These are phyloP conservation scores for Drosophila recens DNA, from an alignment of 2,888 invertebrate species.

Conservation along the genomic window DNA sequence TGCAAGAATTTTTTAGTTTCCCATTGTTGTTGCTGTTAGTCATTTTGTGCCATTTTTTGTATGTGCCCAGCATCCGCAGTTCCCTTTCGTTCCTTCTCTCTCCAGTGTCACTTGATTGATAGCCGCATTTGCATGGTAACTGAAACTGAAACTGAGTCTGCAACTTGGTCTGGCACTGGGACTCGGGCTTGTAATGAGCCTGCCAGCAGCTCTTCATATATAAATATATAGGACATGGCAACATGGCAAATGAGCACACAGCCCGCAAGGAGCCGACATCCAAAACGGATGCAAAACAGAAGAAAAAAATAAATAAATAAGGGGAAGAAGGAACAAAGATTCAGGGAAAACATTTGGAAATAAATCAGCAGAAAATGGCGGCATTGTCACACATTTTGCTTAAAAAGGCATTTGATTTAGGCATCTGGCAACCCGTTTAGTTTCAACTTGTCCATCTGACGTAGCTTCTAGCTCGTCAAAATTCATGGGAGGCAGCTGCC, in stretches of 20 bases:
- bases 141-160: slow-evolving; percentile 38
- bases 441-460: slow-evolving; percentile 24
- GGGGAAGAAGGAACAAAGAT: slow-evolving; percentile 13
- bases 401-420: slow-evolving; percentile 64
- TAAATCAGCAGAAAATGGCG: slow-evolving; percentile 72
- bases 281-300: slow-evolving; percentile 34
- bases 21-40: slow-evolving; percentile 43
- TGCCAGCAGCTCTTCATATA: slow-evolving; percentile 47
- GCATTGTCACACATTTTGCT: slow-evolving; percentile 64
- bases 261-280: slow-evolving; percentile 25
- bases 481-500: slow-evolving; percentile 44
- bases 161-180: slow-evolving; percentile 35
- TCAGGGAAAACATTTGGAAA: slow-evolving; percentile 54
- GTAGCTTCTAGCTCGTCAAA: slow-evolving; percentile 48
- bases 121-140: slow-evolving; percentile 72
- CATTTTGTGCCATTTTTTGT: slow-evolving; percentile 32
- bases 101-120: slow-evolving; percentile 68
- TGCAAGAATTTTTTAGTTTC: slow-evolving; percentile 15
- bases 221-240: slow-evolving; percentile 49
- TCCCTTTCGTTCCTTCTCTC: too few species aligned
- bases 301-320: not conserved
- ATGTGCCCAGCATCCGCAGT: slow-evolving; percentile 16
- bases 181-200: slow-evolving; percentile 68
- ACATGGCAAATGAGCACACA: slow-evolving; percentile 59
- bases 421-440: slow-evolving; percentile 22